Evolutionary conservation across 2,113 vertebrate genomes (phyloP).

Genomic region (Oryzias melastigma): DNA sequence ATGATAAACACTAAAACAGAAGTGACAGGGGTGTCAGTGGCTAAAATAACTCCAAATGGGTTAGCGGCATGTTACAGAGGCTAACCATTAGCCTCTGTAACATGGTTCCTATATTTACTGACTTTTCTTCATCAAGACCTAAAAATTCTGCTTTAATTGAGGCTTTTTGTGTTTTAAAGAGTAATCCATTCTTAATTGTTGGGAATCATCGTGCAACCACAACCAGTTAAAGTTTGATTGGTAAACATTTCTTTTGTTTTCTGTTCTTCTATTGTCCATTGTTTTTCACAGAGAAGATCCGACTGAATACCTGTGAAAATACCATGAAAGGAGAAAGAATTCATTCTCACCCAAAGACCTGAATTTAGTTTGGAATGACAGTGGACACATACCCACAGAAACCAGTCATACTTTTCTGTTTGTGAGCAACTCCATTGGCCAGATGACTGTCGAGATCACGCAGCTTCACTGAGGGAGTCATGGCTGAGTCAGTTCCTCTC

Average conservation of each 20-base stretch:
- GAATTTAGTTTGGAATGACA: neutral
- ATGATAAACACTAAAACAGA: too few relatives aligned
- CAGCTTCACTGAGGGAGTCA: constrained; percentile 16
- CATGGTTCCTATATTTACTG: too few relatives aligned
- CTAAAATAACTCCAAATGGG: too few relatives aligned
- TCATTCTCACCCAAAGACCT: too few relatives aligned
- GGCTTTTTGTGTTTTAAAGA: neutral
- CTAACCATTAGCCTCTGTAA: too few relatives aligned
- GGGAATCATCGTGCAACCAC: constrained; percentile 3
- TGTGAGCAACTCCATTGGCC: constrained; percentile 26
- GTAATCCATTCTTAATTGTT: too few relatives aligned
- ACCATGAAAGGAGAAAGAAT: neutral
- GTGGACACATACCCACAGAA: neutral
- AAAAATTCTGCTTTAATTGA: neutral
- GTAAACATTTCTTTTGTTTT: constrained; percentile 15
- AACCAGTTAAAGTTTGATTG: constrained; percentile 1
- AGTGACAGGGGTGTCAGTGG: too few relatives aligned
- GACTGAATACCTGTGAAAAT: neutral
- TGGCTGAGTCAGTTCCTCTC: constrained; percentile 35
- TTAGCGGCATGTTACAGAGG: too few relatives aligned
- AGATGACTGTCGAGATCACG: constrained; percentile 21
- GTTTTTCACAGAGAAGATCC: neutral
- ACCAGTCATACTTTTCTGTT: neutral
- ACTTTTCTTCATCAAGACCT: neutral
- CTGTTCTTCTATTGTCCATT: constrained; percentile 19